Evolutionary conservation across 2,888 invertebrate genomes (phyloP).

Genomic region (Dorcus parallelipipedus): DNA sequence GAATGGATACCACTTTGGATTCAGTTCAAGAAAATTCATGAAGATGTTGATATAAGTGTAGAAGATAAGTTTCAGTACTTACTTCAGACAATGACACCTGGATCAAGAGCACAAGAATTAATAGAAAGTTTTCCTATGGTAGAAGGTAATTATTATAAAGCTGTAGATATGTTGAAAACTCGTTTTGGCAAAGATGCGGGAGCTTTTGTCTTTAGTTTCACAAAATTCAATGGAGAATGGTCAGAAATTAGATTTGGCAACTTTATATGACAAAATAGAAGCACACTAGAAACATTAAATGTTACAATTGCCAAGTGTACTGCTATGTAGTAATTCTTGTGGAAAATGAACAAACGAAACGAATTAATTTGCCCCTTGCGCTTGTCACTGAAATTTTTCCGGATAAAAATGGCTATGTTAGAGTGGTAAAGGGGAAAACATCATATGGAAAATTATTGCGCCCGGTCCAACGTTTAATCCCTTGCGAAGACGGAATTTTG

Average conservation of each 20-base stretch:
- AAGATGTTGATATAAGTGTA: slow-evolving; percentile 19
- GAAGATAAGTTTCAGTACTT: slow-evolving; percentile 27
- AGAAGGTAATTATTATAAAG: slow-evolving; percentile 23
- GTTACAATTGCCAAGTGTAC: too few relatives aligned
- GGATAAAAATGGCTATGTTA: too few relatives aligned
- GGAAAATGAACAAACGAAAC: too few relatives aligned
- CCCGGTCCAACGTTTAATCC: too few relatives aligned
- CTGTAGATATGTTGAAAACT: slow-evolving; percentile 25
- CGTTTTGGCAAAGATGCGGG: slow-evolving; percentile 32
- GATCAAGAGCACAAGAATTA: slow-evolving; percentile 20
- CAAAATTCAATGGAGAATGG: slow-evolving; percentile 15
- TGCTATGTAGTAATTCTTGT: too few relatives aligned
- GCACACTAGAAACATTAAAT: slow-evolving; percentile 21
- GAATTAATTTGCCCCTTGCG: too few relatives aligned
- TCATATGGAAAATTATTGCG: too few relatives aligned
- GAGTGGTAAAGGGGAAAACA: too few relatives aligned
- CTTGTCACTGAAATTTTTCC: too few relatives aligned
- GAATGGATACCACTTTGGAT: too few relatives aligned
- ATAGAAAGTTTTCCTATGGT: slow-evolving; percentile 24
- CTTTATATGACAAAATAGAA: slow-evolving; percentile 29
- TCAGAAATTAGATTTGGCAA: slow-evolving; percentile 20
- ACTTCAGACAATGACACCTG: slow-evolving; percentile 21
- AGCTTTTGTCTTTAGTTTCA: slow-evolving; percentile 23
- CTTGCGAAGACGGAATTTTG: too few relatives aligned
- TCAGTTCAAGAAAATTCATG: slow-evolving; percentile 28